Percentiles rank a stretch among this genome's conserved stretches.
These are phyloP conservation scores for Silurus lanzhouensis DNA, from an alignment of 2,797 vertebrate species.

Conservation along the genomic window DNA sequence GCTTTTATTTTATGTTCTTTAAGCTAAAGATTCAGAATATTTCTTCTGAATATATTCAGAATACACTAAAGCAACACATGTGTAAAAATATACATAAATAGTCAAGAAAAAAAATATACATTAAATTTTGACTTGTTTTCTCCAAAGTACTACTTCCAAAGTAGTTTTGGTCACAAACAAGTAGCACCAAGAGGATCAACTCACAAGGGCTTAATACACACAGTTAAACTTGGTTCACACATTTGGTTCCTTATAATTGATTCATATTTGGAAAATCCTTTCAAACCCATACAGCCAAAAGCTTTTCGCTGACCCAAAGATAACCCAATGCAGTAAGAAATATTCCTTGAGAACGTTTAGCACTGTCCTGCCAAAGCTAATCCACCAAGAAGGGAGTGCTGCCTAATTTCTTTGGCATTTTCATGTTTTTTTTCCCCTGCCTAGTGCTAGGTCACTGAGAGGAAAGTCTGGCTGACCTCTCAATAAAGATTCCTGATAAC, in stretches of 20 bases:
- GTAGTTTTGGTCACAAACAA: neutral
- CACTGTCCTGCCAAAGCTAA: slow-evolving; percentile 10
- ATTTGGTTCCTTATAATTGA: neutral
- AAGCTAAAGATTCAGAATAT: neutral
- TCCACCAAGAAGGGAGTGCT: slow-evolving; percentile 22
- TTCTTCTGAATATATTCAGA: neutral
- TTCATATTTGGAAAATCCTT: slow-evolving; percentile 2
- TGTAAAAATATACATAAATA: no score
- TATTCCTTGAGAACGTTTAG: slow-evolving; percentile 22
- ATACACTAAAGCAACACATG: no score
- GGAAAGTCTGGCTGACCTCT: slow-evolving; percentile 49
- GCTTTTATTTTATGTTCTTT: neutral
- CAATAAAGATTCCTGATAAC: slow-evolving; percentile 51
- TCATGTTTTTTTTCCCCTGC: slow-evolving; percentile 16
- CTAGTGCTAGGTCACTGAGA: slow-evolving; percentile 23
- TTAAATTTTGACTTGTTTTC: neutral
- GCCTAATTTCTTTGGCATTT: slow-evolving; percentile 40
- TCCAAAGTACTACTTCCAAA: no score
- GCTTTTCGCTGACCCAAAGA: neutral
- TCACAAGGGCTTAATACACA: neutral
- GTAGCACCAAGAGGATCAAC: neutral
- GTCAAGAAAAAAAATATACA: no score
- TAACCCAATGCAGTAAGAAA: slow-evolving; percentile 25
- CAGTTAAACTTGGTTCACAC: neutral
- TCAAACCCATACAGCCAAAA: neutral